Base-by-base conservation (phyloP, 2,888 invertebrate genomes). In the Cylloceria caligata region DNA sequence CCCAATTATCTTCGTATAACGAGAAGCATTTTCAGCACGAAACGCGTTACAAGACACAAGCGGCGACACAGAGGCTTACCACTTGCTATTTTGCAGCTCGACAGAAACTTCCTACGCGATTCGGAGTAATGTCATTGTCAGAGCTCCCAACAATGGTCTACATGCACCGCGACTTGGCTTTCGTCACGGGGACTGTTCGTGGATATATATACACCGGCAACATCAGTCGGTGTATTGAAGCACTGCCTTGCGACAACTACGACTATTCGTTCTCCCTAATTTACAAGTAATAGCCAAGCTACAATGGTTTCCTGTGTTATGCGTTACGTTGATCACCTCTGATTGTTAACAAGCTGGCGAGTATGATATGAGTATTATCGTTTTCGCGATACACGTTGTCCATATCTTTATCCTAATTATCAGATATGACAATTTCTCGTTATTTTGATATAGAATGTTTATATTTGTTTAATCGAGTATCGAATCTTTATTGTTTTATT, bases 1-100 rank as follows among this genome's bases (percentile, higher is more conserved):
- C 34, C 64, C 69, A 81, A 81, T 81, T 78, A 81, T 74, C 68
- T 69, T 45, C 13, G 45, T 64, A 39, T 74, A 74, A 81, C 73
- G 65, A 65, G 49, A 57, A 65, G 65, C 69, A 69, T 78, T 81
- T 73, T 42, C 45, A 49, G 42, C 27, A 24, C 27, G 42, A 68
- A 55, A 67, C 60, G 49, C 47, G 30, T 60, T 49, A 73, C 45
- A 24, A 47, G 24, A 49, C 34, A 55, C 75, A 49, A 67, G 64
- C 30, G 62, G 30, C 42, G 60, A 39, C 39, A 42, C 24, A n/a
- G 24, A 34, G 60, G 13, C 72, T 73, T 73, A 73, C 47, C 45
- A 34, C 72, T 77, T 64, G 55, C 67, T 52, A 60, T 76, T 76
- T 75, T 80, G 68, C 42, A 79, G 71, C 80, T 80, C 57, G 34